Conservation (phyloP, 2,888 invertebrate genomes). For the Dryobota labecula region DNA sequence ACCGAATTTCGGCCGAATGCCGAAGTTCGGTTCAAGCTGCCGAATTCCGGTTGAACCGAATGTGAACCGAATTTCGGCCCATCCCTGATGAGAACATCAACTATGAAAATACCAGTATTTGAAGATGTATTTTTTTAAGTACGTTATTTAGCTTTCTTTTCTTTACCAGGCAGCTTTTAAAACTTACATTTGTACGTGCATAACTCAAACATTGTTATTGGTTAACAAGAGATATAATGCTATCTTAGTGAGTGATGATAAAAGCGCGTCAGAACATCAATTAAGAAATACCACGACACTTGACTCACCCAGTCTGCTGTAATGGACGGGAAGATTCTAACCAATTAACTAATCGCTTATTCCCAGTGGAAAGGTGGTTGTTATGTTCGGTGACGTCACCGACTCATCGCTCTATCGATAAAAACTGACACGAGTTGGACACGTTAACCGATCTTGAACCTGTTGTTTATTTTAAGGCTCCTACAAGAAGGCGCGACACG, state of each 20-base stretch:
- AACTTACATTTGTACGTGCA: slow-evolving; percentile 1
- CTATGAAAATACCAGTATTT: slow-evolving; percentile 37
- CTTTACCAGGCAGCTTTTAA: slow-evolving; percentile 1
- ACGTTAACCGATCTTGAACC: slow-evolving; percentile 16
- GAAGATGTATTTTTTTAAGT: not conserved
- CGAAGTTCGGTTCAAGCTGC: no score
- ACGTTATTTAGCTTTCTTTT: not conserved
- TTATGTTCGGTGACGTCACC: slow-evolving; percentile 68
- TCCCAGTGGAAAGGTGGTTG: slow-evolving; percentile 69
- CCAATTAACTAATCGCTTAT: slow-evolving; percentile 81
- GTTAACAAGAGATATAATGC: slow-evolving; percentile 42
- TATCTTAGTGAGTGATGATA: slow-evolving; percentile 75
- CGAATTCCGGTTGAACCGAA: no score
- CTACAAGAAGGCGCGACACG: no score
- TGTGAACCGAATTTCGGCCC: no score
- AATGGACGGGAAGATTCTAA: slow-evolving; percentile 81
- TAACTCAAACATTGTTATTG: slow-evolving; percentile 14
- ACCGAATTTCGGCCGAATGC: no score
- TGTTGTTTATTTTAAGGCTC: slow-evolving; percentile 20
- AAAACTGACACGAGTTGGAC: slow-evolving; percentile 14
- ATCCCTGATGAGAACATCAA: no score
- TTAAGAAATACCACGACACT: slow-evolving; percentile 84
- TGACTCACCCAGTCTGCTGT: slow-evolving; percentile 76
- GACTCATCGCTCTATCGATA: slow-evolving; percentile 61
- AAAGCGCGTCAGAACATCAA: slow-evolving; percentile 78